These are phyloP conservation scores for Gasterosteus nipponicus DNA, from an alignment of 2,113 vertebrate species.

Conservation along the genomic window DNA sequence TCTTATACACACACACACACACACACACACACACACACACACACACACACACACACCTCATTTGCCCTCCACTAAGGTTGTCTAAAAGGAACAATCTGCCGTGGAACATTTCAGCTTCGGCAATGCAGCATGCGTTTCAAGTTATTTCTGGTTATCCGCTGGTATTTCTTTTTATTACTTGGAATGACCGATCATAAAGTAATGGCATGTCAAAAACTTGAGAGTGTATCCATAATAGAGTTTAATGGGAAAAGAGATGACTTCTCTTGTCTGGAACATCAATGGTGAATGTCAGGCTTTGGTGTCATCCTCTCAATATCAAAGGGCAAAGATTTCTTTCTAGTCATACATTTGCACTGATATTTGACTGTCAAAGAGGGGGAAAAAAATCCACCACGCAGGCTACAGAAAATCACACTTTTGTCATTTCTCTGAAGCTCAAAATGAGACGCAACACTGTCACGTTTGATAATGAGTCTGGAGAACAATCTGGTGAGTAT, in stretches of 20 bases:
- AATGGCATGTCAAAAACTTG: slow-evolving; percentile 31
- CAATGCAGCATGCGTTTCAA: background rate
- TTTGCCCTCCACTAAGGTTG: slow-evolving; percentile 26
- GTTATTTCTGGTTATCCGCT: slow-evolving; percentile 24
- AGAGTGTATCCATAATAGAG: slow-evolving; percentile 15
- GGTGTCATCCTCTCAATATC: slow-evolving; percentile 33
- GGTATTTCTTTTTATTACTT: slow-evolving; percentile 1
- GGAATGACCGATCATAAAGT: slow-evolving; percentile 7
- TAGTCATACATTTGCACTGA: slow-evolving; percentile 24
- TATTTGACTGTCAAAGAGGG: slow-evolving; percentile 17
- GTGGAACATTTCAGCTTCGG: slow-evolving; percentile 22
- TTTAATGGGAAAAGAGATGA: background rate
- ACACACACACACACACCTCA: slow-evolving; percentile 22
- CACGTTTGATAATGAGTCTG: background rate
- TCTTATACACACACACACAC: slow-evolving; percentile 12
- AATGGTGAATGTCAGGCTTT: slow-evolving; percentile 33
- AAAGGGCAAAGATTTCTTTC: slow-evolving; percentile 35
- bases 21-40: slow-evolving; percentile 3
- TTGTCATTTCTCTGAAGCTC: slow-evolving; percentile 14
- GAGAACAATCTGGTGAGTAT: background rate
- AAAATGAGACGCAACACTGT: slow-evolving; percentile 1
- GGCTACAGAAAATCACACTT: background rate
- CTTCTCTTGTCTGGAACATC: slow-evolving; percentile 14
- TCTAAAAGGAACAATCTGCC: slow-evolving; percentile 42
- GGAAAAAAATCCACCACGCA: background rate